Evolutionary conservation across 2,797 vertebrate species (phyloP), one percentile per base, ranked within the genome.

Genomic region (Notoglanidium macrostoma): DNA sequence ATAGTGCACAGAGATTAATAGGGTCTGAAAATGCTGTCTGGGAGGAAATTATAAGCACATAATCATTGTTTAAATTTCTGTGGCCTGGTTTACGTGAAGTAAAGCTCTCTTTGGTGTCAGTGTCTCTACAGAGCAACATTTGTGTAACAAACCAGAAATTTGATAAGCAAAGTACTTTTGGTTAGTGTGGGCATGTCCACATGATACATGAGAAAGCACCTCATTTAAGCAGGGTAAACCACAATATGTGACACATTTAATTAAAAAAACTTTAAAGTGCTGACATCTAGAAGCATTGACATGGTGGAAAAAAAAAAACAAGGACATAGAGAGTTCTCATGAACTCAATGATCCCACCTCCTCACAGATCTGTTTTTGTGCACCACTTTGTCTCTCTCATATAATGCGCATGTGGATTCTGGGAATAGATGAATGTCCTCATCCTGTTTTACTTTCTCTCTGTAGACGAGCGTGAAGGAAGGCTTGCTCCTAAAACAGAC

Each of bases 401-500:
- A 26, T 59, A 65, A n/a, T 77, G 54, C 21, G 74, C 40, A 26
- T 61, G 55, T 32, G 51, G 61, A 77, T 67, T 54, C 46, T 87
- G 65, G 29, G 54, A 65, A 85, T 51, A 59, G 40, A 74, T 68
- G 51, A 74, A 65, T 19, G 21, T 87, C 29, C 55, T 90, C 12
- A 88, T 57, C 29, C 15, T 70, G 68, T 85, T 19, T 91, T 23
- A 91, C 17, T 89, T 87, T 90, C 85, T 92, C 95, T 94, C 90
- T 91, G 23, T 94, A 99, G 98, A 98, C 98, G 44, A 99, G 98
- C 90, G 95, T 99, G 93, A 99, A 98, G 94, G 98, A 99, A 90
- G 98, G 98, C 87, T 92, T 99, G 89, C 93, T 99, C 85, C 92
- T 99, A 93, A 99, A 99, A 94, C 98, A 99, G 96, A 99, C 98